Base-by-base conservation (phyloP, 37 sponge, comb jelly and placozoan species). In the Cliona cf. orientalis region DNA sequence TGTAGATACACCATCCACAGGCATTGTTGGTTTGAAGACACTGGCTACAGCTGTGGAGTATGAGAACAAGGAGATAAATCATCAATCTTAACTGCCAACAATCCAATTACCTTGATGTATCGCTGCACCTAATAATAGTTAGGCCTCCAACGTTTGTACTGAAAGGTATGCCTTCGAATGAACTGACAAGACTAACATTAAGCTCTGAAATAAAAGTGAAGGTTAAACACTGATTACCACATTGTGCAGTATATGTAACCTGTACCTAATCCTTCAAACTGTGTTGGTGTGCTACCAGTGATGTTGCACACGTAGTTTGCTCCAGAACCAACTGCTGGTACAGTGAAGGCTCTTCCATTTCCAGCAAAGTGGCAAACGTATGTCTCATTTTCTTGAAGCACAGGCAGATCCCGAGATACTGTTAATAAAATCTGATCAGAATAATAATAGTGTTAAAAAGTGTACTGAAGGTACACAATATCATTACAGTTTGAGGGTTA, bases 341-440 rank as follows among this genome's bases (percentile, higher is more conserved):
- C 60, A 1, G 61, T 58, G 66, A 78, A 78, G 7, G 31, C 26
- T 42, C 69, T 71, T 70, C 26, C 71, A 41, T 33, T 56, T 59
- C 34, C 81, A 0, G 55, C 53, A 35, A 80, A 53, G 33, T 46
- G 69, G 17, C 89, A 89, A 19, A 19, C 6, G 72, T 66, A 89
- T 28, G 32, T 77, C 78, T 81, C 78, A 34, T 65, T 55, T 11
- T 33, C 3, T 7, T 77, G 62, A 25, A 46, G 66, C 43, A 72
- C 35, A 33, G 87, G 87, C 42, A 87, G 67, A 11, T 72, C 81
- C 21, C 69, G 58, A n/a, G n/a, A n/a, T n/a, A n/a, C n/a, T n/a
- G n/a, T n/a, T n/a, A n/a, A n/a, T n/a, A n/a, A 17, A 72, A 35
- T 44, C 43, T 28, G 37, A 66, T 35, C 5, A 66, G 6, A 66